phyloP scores from a whole-genome alignment of 2,113 vertebrate genomes.

The Cryptotis parvus region DNA sequence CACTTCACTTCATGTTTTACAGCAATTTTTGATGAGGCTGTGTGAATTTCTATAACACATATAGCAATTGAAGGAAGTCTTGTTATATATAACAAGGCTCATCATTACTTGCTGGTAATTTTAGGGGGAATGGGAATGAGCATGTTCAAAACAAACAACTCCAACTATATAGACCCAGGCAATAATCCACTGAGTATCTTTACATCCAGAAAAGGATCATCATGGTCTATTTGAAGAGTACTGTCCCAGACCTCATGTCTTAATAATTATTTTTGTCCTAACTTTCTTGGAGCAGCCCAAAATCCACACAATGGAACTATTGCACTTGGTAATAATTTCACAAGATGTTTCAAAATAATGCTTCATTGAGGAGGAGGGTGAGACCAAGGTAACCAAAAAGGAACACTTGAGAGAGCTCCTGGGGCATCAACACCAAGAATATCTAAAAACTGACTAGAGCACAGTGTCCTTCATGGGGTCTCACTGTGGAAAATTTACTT shows the following conservation, averaged over 20 bases:
- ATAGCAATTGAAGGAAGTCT: neutral
- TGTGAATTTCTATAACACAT: neutral
- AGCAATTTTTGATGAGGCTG: neutral
- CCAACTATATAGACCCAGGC: neutral
- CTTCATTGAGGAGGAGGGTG: no score
- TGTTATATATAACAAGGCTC: neutral
- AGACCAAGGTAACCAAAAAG: no score
- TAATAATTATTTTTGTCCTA: neutral
- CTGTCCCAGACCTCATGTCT: neutral
- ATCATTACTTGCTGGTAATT: constrained; percentile 10
- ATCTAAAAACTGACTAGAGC: no score
- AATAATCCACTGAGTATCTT: neutral
- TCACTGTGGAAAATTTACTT: no score
- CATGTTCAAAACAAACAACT: constrained; percentile 7
- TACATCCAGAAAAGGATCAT: neutral
- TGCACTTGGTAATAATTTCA: neutral
- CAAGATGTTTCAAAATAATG: neutral
- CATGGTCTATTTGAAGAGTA: neutral
- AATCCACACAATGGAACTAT: neutral
- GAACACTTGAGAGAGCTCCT: no score
- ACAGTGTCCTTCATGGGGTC: no score
- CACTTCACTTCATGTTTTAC: neutral
- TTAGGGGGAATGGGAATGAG: neutral
- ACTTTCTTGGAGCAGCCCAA: neutral
- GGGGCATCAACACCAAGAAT: no score